phyloP scores from a whole-genome alignment of 2,797 vertebrate species.

The Phalanger gymnotis region DNA sequence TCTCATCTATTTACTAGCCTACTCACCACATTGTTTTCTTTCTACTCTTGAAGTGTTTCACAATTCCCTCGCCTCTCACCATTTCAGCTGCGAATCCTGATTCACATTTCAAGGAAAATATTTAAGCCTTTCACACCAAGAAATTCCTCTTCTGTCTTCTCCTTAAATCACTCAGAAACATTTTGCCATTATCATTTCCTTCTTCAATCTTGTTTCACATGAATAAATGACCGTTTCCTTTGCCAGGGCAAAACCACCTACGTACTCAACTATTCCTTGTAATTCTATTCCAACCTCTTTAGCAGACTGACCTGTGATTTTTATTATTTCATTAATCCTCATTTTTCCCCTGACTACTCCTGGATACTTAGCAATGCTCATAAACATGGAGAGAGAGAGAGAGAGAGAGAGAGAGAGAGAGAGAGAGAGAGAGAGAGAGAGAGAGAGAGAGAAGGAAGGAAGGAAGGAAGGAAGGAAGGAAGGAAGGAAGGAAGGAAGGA shows the following conservation, averaged over 20 bases:
- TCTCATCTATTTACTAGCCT: neutral
- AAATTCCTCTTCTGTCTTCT: neutral
- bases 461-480: no score
- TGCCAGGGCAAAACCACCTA: neutral
- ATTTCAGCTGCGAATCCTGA: neutral
- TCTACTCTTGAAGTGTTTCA: neutral
- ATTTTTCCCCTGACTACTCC: neutral
- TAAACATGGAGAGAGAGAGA: neutral
- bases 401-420: no score
- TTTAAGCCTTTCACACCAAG: neutral
- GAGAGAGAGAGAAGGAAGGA: accelerated
- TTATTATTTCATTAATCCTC: neutral
- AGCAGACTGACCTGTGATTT: neutral
- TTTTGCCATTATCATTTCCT: neutral
- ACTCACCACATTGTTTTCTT: neutral
- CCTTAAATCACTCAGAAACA: neutral
- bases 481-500: no score
- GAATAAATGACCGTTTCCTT: neutral
- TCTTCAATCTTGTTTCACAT: neutral
- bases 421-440: accelerated
- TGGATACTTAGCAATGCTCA: neutral
- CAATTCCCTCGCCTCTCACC: neutral
- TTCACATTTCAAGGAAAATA: neutral
- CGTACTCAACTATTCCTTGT: neutral
- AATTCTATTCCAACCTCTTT: neutral